These are phyloP conservation scores for Pyrocephalus nanus DNA, from an alignment of 2,797 vertebrate species.

Conservation along the genomic window DNA sequence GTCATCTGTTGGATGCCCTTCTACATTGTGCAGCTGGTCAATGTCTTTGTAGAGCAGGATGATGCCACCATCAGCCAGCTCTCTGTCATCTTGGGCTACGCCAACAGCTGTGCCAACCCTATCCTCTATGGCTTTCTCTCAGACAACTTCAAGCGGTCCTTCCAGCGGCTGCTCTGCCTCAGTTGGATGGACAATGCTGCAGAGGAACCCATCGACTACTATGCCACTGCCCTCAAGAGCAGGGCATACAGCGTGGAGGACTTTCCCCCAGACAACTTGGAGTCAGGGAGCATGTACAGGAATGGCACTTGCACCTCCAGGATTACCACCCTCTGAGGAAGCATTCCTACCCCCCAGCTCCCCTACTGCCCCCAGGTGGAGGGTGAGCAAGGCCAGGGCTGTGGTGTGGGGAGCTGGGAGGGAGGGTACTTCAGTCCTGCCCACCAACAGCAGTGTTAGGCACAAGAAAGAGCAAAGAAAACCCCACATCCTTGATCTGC, in stretches of 20 bases:
- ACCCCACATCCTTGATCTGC: background rate
- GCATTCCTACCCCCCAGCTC: background rate
- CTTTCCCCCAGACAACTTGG: slow-evolving; percentile 81
- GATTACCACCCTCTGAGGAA: slow-evolving; percentile 84
- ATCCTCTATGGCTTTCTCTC: slow-evolving; percentile 90
- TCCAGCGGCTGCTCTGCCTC: slow-evolving; percentile 89
- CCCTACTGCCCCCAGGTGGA: background rate
- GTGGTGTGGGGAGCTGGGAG: background rate
- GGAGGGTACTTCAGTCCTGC: background rate
- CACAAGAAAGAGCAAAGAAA: background rate
- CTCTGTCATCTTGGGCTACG: slow-evolving; percentile 87
- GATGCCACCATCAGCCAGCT: slow-evolving; percentile 90
- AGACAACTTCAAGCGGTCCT: slow-evolving; percentile 90
- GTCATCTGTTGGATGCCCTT: slow-evolving; percentile 95
- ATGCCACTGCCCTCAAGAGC: slow-evolving; percentile 90
- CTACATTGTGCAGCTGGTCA: slow-evolving; percentile 88
- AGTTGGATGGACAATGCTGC: slow-evolving; percentile 89
- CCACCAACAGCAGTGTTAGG: background rate
- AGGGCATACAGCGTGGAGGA: slow-evolving; percentile 88
- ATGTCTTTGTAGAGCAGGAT: slow-evolving; percentile 86
- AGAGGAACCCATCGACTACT: slow-evolving; percentile 91
- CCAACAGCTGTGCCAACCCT: slow-evolving; percentile 91
- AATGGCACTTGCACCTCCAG: slow-evolving; percentile 89
- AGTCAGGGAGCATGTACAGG: slow-evolving; percentile 82
- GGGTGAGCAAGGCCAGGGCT: background rate